Evolutionary conservation across 2,888 invertebrate species (phyloP).

Genomic region (Acrobasis consociella): DNA sequence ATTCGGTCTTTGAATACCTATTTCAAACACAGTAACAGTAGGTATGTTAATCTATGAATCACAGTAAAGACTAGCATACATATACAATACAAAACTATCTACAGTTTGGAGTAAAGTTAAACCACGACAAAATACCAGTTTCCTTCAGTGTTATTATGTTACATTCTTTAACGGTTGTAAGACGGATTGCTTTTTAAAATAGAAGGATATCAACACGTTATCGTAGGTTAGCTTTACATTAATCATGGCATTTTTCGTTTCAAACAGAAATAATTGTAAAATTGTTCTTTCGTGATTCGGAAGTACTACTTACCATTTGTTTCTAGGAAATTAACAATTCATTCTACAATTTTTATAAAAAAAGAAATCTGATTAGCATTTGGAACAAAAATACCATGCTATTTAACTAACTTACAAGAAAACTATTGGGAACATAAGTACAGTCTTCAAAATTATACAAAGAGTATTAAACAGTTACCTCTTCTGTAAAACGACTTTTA

Average conservation of each 20-base stretch:
- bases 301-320: not conserved
- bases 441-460: conserved; percentile 48
- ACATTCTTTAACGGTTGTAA: too few relatives aligned
- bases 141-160: not conserved
- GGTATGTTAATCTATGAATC: conserved; percentile 57
- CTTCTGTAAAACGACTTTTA: conserved; percentile 91
- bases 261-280: not conserved
- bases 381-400: not conserved
- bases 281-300: not conserved
- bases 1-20: not conserved
- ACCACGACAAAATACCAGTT: not conserved
- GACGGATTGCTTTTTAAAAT: not conserved
- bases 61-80: conserved; percentile 74
- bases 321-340: not conserved
- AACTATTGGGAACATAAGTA: conserved; percentile 45
- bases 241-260: not conserved
- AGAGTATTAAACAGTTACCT: conserved; percentile 86
- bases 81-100: conserved; percentile 36
- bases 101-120: not conserved
- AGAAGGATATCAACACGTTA: not conserved
- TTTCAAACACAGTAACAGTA: conserved; percentile 25
- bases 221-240: not conserved
- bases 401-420: not conserved
- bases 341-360: too few relatives aligned
- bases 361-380: not conserved